These are phyloP conservation scores for Halyomorpha halys DNA, from an alignment of 1,140 invertebrate genomes.

Conservation along the genomic window DNA sequence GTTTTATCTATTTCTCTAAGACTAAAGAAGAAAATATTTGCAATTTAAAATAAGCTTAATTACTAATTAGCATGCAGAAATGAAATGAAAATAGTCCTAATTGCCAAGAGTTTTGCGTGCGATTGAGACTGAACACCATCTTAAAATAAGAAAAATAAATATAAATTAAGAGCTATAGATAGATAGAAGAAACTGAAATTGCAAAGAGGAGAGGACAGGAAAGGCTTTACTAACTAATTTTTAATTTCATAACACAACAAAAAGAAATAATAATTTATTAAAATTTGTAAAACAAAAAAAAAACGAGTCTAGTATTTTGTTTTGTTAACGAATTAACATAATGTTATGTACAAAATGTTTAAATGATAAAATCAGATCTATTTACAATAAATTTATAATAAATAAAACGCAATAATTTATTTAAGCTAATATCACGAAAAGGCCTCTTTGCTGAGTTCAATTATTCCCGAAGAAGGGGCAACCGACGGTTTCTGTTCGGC, in stretches of 20 bases:
- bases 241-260: not conserved
- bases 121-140: no score
- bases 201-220: not conserved
- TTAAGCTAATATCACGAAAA: constrained; percentile 23
- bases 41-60: no score
- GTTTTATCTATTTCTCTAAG: no score
- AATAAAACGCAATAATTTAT: not conserved
- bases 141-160: no score
- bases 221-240: not conserved
- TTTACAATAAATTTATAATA: constrained; percentile 2
- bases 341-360: constrained; percentile 9
- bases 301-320: not conserved
- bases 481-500: constrained; percentile 19
- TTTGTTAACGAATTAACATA: not conserved
- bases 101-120: no score
- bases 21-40: no score
- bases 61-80: not conserved
- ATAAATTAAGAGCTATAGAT: no score
- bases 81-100: not conserved
- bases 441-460: constrained; percentile 23
- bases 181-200: not conserved
- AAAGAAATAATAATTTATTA: constrained; percentile 13
- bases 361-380: constrained; percentile 3
- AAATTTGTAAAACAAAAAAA: constrained; percentile 13
- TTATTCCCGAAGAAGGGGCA: constrained; percentile 18